A percentile compares a stretch with the other conserved stretches of the same genome.
Evolutionary conservation across 92 coral and sea anemone species (phyloP).

Genomic region (Parazoanthus darwini): DNA sequence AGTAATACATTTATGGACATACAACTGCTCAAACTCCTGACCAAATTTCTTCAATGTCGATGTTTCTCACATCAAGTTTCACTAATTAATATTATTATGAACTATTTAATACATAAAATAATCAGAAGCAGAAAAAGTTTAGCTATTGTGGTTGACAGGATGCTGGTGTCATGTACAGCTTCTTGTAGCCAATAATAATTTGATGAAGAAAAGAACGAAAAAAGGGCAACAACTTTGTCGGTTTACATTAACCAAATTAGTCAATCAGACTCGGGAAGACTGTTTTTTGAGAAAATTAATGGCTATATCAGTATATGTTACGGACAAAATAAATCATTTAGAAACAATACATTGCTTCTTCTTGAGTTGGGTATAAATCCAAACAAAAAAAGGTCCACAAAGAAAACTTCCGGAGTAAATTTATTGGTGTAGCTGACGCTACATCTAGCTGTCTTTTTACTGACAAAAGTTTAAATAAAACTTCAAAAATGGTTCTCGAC

Average conservation of each 20-base stretch:
- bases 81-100: no score
- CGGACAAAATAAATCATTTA: neutral
- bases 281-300: neutral
- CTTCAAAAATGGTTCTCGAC: neutral
- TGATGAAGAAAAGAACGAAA: neutral
- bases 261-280: no score
- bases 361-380: neutral
- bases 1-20: no score
- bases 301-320: neutral
- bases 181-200: no score
- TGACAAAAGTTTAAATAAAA: slow-evolving; percentile 5
- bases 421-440: slow-evolving; percentile 55
- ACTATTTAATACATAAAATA: neutral
- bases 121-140: neutral
- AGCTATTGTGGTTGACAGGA: neutral
- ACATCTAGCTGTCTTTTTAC: slow-evolving; percentile 19
- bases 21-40: no score
- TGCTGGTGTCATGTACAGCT: neutral
- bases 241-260: neutral
- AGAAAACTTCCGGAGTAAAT: slow-evolving; percentile 26
- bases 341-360: neutral
- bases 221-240: neutral
- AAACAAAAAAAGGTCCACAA: neutral
- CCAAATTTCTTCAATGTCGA: no score
- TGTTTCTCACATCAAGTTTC: neutral